Evolutionary conservation across 2,797 vertebrate species (phyloP), one percentile per base, ranked within the genome.

Genomic region (Microctenopoma steveboyesi): DNA sequence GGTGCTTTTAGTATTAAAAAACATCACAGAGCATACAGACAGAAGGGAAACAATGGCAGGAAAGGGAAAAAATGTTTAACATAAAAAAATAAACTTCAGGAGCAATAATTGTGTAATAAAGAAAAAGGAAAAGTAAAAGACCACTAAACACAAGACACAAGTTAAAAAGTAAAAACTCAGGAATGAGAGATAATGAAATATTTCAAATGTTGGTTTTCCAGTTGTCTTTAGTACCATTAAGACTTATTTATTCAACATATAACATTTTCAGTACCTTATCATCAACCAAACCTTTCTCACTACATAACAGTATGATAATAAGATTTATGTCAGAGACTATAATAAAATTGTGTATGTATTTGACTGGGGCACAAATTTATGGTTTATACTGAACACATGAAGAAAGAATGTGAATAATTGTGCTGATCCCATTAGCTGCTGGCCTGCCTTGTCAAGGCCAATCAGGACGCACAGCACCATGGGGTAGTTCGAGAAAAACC

Each of bases 351-450:
- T 54, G 37, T 15, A 10, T 30, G 33, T 42, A 22, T 70, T 67
- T 72, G 43, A 30, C 28, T 49, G 22, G 22, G 35, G 45, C 42
- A 58, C 46, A 70, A 16, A 40, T 46, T 10, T 5, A 37, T 25
- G 7, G 46, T 67, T 74, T 45, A 18, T 37, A 43, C 55, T 47
- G 16, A 51, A 78, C 65, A 62, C 42, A 75, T 70, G 37, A 75
- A 79, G 55, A 72, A 51, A 89, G 85, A 92, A 92, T 88, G 90
- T 74, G 75, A 84, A 68, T 83, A 91, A 92, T 75, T 88, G 78
- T 81, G 81, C 64, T 92, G 85, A 92, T 92, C 88, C 88, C 89
- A 92, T 91, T 91, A 88, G 66, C 54, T 71, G 63, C 69, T 82
- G 84, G 70, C 82, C 79, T 87, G 76, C 78, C 52, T 59, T 86